Conservation (phyloP, 2,888 invertebrate species). For the Pterobdella sp. region DNA sequence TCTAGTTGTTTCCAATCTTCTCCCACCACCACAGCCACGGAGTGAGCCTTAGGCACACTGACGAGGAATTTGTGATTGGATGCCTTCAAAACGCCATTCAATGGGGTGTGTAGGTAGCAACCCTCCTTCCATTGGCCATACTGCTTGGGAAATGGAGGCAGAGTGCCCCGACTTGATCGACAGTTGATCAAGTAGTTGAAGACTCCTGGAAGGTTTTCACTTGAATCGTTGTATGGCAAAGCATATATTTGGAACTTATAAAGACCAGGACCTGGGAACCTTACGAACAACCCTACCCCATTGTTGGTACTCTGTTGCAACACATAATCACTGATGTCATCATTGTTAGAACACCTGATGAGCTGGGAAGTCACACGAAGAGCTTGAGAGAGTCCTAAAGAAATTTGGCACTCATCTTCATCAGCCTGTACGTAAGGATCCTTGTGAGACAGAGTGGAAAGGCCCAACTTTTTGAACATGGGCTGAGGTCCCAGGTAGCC, state of each 20-base stretch:
- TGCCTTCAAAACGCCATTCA: constrained; percentile 35
- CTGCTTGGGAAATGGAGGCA: constrained; percentile 49
- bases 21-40: constrained; percentile 49
- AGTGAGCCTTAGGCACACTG: constrained; percentile 46
- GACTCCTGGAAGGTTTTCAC: constrained; percentile 50
- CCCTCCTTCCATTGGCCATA: constrained; percentile 53
- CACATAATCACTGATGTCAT: constrained; percentile 47
- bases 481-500: constrained; percentile 50
- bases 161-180: constrained; percentile 36
- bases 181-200: constrained; percentile 51
- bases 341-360: constrained; percentile 41
- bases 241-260: constrained; percentile 51
- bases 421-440: constrained; percentile 49
- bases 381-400: constrained; percentile 42
- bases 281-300: constrained; percentile 41
- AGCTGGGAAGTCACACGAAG: constrained; percentile 50
- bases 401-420: constrained; percentile 43
- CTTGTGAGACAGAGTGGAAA: constrained; percentile 44
- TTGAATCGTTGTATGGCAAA: constrained; percentile 45
- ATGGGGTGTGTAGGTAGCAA: constrained; percentile 48
- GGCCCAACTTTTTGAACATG: constrained; percentile 47
- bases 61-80: constrained; percentile 34
- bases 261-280: constrained; percentile 46
- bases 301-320: constrained; percentile 45
- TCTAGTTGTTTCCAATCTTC: constrained; percentile 50